Conservation (phyloP, 2,888 invertebrate species). For the Furcula furcula region DNA sequence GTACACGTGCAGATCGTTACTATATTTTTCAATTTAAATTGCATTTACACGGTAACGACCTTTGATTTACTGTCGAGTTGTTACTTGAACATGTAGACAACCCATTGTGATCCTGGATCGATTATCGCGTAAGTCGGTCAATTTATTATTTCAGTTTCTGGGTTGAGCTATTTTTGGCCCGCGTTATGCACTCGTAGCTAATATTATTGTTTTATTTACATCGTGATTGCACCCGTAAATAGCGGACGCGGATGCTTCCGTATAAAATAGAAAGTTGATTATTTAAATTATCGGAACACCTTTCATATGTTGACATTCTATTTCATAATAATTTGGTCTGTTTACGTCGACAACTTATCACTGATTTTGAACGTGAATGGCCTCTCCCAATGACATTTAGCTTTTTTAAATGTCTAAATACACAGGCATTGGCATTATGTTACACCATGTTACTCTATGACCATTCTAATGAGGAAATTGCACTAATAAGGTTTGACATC, state of each 20-base stretch:
- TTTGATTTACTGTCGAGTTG: constrained; percentile 38
- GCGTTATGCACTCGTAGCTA: constrained; percentile 38
- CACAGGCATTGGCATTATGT: neutral
- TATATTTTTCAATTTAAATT: constrained; percentile 48
- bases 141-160: constrained; percentile 58
- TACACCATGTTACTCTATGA: neutral
- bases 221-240: constrained; percentile 11
- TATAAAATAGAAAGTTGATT: constrained; percentile 40
- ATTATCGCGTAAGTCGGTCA: constrained; percentile 37
- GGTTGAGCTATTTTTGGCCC: constrained; percentile 64
- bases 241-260: constrained; percentile 32
- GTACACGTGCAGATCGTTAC: constrained; percentile 62
- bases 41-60: constrained; percentile 39
- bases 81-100: constrained; percentile 31
- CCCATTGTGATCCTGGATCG: constrained; percentile 28
- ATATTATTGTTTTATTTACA: constrained; percentile 31
- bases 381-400: constrained; percentile 8
- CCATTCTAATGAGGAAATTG: too few relatives aligned
- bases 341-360: constrained; percentile 24
- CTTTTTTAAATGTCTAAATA: neutral
- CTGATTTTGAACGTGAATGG: too few relatives aligned
- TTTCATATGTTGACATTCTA: constrained; percentile 57
- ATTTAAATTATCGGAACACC: constrained; percentile 39
- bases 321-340: constrained; percentile 45
- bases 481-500: too few relatives aligned